Percentiles rank a stretch among this genome's conserved stretches.
Evolutionary conservation across 2,888 invertebrate species (phyloP).

Genomic region (Penaeus monodon): DNA sequence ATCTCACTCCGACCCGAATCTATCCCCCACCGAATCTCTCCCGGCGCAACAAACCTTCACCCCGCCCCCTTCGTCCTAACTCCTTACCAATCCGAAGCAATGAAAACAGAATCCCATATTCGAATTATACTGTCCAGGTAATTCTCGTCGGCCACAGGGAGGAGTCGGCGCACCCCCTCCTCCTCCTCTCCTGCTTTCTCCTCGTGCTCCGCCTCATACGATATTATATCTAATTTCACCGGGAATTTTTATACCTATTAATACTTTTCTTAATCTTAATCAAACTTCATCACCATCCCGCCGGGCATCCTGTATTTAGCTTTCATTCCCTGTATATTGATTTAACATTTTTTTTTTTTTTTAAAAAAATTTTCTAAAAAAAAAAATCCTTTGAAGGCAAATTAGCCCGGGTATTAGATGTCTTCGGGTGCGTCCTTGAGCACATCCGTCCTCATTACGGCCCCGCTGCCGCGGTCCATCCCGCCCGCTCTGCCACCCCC

Average conservation of each 20-base stretch:
- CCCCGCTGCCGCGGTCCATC: too few relatives aligned
- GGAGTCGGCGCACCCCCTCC: too few relatives aligned
- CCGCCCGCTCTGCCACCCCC: too few relatives aligned
- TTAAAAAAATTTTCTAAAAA: too few relatives aligned
- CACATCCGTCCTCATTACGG: too few relatives aligned
- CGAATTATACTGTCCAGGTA: slow-evolving; percentile 48
- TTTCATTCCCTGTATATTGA: slow-evolving; percentile 27
- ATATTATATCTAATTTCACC: slow-evolving; percentile 28
- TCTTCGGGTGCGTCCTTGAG: too few relatives aligned
- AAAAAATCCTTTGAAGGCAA: slow-evolving; percentile 1
- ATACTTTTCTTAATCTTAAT: slow-evolving; percentile 44
- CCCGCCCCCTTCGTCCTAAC: too few relatives aligned
- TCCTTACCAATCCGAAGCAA: slow-evolving; percentile 31
- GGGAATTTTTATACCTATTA: slow-evolving; percentile 37
- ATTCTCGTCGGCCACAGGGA: slow-evolving; percentile 27
- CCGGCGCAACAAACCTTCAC: too few relatives aligned
- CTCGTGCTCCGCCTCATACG: neutral
- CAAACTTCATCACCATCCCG: slow-evolving; percentile 22
- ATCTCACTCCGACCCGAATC: slow-evolving; percentile 22
- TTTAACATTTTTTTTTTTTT: too few relatives aligned
- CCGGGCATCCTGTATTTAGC: slow-evolving; percentile 8
- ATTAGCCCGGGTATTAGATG: slow-evolving; percentile 14
- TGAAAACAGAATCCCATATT: slow-evolving; percentile 51
- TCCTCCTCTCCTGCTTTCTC: too few relatives aligned
- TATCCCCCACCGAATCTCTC: slow-evolving; percentile 18